Evolutionary conservation across 2,797 vertebrate genomes (phyloP), one percentile per base, ranked within the genome.

Genomic region (Semaprochilodus insignis): DNA sequence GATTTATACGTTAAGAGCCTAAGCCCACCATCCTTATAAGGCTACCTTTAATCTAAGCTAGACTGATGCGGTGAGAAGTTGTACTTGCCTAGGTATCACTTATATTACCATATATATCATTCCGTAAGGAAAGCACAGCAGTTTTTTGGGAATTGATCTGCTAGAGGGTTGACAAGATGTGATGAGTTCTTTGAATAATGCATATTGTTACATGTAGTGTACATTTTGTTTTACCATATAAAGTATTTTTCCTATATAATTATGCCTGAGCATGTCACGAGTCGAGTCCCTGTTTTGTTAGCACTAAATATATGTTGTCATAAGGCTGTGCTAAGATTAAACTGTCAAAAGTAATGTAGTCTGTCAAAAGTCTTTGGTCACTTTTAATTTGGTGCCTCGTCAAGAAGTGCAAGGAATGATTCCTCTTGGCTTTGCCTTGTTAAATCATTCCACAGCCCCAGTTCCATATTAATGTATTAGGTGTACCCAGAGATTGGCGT

Each of bases 1-100:
- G 71, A 74, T 74, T 74, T 74, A 40, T 34, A 34, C 19, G 52
- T 55, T 74, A 57, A 74, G 65, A 67, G 40, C 34, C 11, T 67
- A 67, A 67, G 17, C 65, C 65, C 65, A 34, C 31, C 31, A n/a
- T 8, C 31, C 65, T 36, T 40, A 36, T 40, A 34, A 21, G 17
- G 13, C 27, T 27, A 74, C 52, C 17, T 54, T 74, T 55, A 57
- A 74, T 16, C 71, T 34, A 25, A 31, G 8, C 52, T 19, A 19
- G 25, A 21, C 21, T 14, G 25, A 55, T 27, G 13, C 44, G 51
- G 40, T 15, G 23, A 73, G 16, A 54, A 27, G 52, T 21, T 13
- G 2, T 55, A 17, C 17, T 74, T 55, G 51, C 54, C 55, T 74
- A 55, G 55, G 27, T 52, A 40, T 55, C 71, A 31, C 31, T 54